phyloP scores from a whole-genome alignment of 2,113 vertebrate genomes.

The Nyctibius bracteatus region DNA sequence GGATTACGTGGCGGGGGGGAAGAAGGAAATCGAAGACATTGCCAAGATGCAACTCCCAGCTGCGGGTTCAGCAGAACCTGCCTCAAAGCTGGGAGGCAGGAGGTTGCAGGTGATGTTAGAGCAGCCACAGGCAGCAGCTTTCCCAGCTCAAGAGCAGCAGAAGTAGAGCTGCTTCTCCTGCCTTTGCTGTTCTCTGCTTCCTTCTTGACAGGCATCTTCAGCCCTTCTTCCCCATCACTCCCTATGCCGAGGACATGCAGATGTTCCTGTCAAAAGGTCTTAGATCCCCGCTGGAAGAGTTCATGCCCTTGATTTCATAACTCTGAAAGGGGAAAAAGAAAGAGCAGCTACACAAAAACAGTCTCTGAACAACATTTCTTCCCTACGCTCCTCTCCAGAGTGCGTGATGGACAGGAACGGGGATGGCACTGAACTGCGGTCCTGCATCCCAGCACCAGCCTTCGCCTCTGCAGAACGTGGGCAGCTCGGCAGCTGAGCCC shows the following conservation, averaged over 20 bases:
- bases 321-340: neutral
- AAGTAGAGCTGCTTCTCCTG: neutral
- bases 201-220: neutral
- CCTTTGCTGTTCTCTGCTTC: neutral
- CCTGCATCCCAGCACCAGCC: accelerated
- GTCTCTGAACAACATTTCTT: accelerated
- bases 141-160: neutral
- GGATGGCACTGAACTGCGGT: neutral
- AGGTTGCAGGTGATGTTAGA: neutral
- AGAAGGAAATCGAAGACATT: neutral
- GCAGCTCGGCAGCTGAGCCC: accelerated
- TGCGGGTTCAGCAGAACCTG: neutral
- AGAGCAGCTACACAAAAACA: neutral
- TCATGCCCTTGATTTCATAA: constrained; percentile 16
- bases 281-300: neutral
- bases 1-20: neutral
- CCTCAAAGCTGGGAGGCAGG: neutral
- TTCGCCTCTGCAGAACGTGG: accelerated
- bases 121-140: neutral
- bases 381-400: accelerated
- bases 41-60: neutral
- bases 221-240: neutral
- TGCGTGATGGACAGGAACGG: accelerated
- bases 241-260: neutral
- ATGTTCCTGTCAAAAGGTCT: neutral